phyloP scores from a whole-genome alignment of 2,888 invertebrate species.

The Sphaerophoria rueppellii region DNA sequence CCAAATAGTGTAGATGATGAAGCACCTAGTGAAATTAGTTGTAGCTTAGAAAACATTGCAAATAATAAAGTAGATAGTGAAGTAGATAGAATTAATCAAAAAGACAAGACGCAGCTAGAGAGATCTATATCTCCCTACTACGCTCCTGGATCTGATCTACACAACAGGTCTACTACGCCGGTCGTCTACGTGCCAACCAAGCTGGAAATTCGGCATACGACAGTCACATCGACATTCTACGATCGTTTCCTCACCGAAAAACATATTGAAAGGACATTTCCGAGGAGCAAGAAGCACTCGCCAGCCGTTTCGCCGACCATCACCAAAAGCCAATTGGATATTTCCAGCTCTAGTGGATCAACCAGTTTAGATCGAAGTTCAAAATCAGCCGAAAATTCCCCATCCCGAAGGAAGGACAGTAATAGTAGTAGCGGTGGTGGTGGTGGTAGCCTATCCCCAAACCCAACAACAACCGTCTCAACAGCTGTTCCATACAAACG shows the following conservation, averaged over 20 bases:
- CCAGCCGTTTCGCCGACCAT: conserved; percentile 78
- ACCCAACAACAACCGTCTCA: conserved; percentile 22
- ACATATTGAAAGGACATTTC: conserved; percentile 79
- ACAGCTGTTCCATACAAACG: conserved; percentile 25
- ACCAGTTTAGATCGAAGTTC: conserved; percentile 43
- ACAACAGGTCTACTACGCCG: conserved; percentile 76
- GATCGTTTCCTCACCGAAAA: conserved; percentile 81
- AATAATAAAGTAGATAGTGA: conserved; percentile 80
- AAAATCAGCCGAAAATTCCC: conserved; percentile 77
- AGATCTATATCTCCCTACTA: conserved; percentile 77
- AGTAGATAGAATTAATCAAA: conserved; percentile 79
- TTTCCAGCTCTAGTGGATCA: conserved; percentile 57
- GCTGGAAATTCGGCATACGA: conserved; percentile 81
- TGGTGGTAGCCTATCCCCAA: conserved; percentile 14
- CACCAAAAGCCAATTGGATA: conserved; percentile 78
- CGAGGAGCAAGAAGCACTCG: conserved; percentile 76
- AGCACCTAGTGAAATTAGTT: conserved; percentile 79
- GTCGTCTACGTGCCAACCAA: conserved; percentile 79
- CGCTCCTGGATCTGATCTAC: conserved; percentile 73
- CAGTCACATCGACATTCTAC: conserved; percentile 82
- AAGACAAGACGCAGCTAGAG: conserved; percentile 73
- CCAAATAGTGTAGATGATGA: conserved; percentile 79
- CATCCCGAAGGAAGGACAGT: conserved; percentile 68
- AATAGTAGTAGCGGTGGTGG: no score
- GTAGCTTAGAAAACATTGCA: conserved; percentile 78